These are phyloP conservation scores for Crematogaster levior DNA, from an alignment of 2,888 invertebrate genomes.

Conservation along the genomic window DNA sequence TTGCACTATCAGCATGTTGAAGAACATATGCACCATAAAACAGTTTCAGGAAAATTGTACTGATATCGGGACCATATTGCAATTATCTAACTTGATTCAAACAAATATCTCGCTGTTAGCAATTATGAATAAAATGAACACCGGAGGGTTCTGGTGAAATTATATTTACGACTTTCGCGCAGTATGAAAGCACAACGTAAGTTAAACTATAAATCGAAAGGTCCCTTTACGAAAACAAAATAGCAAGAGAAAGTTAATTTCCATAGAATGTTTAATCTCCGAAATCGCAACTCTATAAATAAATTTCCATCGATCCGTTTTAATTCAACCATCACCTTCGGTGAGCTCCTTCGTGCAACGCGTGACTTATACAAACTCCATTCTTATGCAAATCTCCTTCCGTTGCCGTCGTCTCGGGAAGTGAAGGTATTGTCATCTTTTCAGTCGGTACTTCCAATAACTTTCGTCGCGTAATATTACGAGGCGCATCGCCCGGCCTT, in stretches of 20 bases:
- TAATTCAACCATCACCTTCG: not conserved
- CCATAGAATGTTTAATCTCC: not conserved
- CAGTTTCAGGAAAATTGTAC: not conserved
- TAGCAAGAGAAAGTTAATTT: not conserved
- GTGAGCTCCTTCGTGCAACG: not conserved
- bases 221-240: not conserved
- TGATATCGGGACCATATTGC: not conserved
- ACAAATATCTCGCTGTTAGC: not conserved
- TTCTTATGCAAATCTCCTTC: constrained; percentile 34
- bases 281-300: not conserved
- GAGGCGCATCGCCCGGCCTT: constrained; percentile 36
- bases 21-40: not conserved
- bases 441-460: constrained; percentile 15
- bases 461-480: constrained; percentile 31
- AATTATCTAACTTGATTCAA: not conserved
- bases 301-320: not conserved
- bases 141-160: not conserved
- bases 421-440: not conserved
- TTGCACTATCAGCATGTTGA: not conserved
- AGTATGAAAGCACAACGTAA: not conserved
- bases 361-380: constrained; percentile 8
- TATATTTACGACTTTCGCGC: not conserved
- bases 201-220: constrained; percentile 7
- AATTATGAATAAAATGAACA: not conserved
- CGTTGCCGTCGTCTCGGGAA: not conserved